These are phyloP conservation scores for Amphiprion ocellaris DNA, from an alignment of 2,113 vertebrate genomes.

Conservation along the genomic window DNA sequence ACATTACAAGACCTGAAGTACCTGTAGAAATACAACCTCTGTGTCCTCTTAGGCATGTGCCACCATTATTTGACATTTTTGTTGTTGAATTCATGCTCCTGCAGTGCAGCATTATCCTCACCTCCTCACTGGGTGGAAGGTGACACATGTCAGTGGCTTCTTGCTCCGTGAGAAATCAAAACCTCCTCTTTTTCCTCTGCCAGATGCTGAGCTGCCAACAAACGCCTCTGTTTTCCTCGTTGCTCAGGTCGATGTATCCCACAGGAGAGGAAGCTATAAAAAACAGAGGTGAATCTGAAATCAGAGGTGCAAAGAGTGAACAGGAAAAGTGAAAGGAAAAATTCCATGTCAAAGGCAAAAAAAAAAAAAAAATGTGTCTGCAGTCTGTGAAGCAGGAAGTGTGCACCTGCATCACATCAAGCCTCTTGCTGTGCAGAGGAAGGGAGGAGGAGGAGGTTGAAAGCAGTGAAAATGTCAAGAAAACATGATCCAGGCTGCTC, in stretches of 20 bases:
- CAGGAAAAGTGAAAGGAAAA: constrained; percentile 56
- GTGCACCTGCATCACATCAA: constrained; percentile 52
- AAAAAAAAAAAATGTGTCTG: constrained; percentile 6
- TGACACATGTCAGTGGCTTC: constrained; percentile 57
- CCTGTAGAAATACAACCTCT: background rate
- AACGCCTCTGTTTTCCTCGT: constrained; percentile 27
- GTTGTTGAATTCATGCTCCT: constrained; percentile 27
- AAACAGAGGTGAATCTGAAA: constrained; percentile 49
- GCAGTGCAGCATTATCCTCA: constrained; percentile 28
- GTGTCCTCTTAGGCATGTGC: constrained; percentile 3
- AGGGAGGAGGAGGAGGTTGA: constrained; percentile 32
- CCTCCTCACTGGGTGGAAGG: constrained; percentile 28
- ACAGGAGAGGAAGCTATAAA: constrained; percentile 42
- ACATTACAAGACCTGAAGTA: too few species aligned
- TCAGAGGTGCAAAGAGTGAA: constrained; percentile 52
- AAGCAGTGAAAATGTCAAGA: constrained; percentile 62
- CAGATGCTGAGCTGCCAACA: constrained; percentile 51
- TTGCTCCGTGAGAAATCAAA: constrained; percentile 46
- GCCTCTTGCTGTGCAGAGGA: constrained; percentile 22
- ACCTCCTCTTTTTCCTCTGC: constrained; percentile 25
- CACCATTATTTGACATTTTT: constrained; percentile 41
- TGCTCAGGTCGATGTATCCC: constrained; percentile 51
- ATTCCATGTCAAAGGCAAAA: constrained; percentile 23
- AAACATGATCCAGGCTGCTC: constrained; percentile 54
- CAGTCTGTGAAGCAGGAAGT: constrained; percentile 39